Evolutionary conservation across 2,888 invertebrate genomes (phyloP).

Genomic region (Drosophila ustulata): DNA sequence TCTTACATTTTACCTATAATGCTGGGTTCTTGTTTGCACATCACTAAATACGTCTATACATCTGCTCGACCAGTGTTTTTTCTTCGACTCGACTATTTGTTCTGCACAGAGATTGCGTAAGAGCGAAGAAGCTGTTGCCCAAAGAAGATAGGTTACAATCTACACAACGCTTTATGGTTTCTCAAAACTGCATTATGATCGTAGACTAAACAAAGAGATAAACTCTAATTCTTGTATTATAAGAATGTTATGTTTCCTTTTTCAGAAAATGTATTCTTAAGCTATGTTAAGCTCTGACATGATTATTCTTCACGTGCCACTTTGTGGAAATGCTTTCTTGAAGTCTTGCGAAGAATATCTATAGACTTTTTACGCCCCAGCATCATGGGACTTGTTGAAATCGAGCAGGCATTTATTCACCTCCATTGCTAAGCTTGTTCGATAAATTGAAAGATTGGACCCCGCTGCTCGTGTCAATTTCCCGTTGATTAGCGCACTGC

Average conservation of each 20-base stretch:
- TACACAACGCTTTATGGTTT: neutral
- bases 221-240: no score
- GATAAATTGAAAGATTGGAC: slow-evolving; percentile 26
- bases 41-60: slow-evolving; percentile 26
- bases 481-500: slow-evolving; percentile 67
- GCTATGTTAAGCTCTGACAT: neutral
- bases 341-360: neutral
- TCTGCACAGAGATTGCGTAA: slow-evolving; percentile 10
- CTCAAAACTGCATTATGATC: neutral
- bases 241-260: neutral
- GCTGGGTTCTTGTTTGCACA: slow-evolving; percentile 17
- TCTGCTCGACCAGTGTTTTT: slow-evolving; percentile 20
- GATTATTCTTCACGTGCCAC: neutral
- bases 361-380: slow-evolving; percentile 5
- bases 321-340: neutral
- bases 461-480: slow-evolving; percentile 58
- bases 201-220: neutral
- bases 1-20: slow-evolving; percentile 47
- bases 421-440: slow-evolving; percentile 18
- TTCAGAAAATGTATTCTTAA: neutral
- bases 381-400: neutral
- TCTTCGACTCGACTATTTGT: slow-evolving; percentile 2
- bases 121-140: neutral
- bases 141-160: neutral
- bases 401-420: slow-evolving; percentile 14